Percentiles rank a stretch among this genome's conserved stretches.
Conservation (phyloP, 2,888 invertebrate genomes). For the Fissipunctia ypsillon region DNA sequence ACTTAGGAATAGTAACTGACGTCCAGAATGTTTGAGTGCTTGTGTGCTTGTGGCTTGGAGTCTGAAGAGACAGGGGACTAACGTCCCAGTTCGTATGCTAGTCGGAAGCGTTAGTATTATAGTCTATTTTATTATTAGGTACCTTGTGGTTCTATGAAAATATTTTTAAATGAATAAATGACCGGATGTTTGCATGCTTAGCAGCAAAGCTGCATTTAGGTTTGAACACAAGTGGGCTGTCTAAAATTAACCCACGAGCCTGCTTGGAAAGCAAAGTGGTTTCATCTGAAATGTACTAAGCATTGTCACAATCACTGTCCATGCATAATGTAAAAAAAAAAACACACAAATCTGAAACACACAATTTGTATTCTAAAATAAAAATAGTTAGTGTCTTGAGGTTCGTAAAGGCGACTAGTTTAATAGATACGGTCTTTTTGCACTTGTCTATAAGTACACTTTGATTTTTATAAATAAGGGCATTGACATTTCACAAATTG, state of each 20-base stretch:
- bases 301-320: background rate
- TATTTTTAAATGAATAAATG: background rate
- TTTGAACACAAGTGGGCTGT: background rate
- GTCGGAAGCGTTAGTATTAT: conserved; percentile 64
- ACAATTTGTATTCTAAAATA: background rate
- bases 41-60: conserved; percentile 51
- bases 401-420: background rate
- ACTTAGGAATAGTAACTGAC: conserved; percentile 48
- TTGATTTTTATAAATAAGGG: background rate
- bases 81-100: conserved; percentile 60
- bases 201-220: background rate
- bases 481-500: background rate
- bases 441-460: background rate
- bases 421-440: background rate
- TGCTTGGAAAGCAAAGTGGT: background rate
- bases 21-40: conserved; percentile 48
- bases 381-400: background rate
- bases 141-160: conserved; percentile 21
- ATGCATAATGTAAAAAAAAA: background rate
- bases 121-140: conserved; percentile 45
- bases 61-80: conserved; percentile 39
- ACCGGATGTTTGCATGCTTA: background rate
- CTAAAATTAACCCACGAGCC: background rate
- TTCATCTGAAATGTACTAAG: background rate
- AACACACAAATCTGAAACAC: background rate